These are phyloP conservation scores for Paralichthys olivaceus DNA, from an alignment of 2,113 vertebrate genomes.

Conservation along the genomic window DNA sequence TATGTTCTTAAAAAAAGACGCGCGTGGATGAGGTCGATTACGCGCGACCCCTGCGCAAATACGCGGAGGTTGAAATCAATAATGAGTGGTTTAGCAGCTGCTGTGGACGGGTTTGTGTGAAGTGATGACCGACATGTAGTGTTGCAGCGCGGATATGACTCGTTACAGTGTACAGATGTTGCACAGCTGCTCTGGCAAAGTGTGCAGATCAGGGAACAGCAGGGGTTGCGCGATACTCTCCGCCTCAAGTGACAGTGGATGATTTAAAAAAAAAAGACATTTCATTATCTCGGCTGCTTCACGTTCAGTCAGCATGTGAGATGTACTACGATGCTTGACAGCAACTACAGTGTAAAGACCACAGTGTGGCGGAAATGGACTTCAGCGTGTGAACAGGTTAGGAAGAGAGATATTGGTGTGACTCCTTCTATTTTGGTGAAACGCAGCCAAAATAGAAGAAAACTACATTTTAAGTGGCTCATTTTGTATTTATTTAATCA, in stretches of 20 bases:
- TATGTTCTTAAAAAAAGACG: conserved; percentile 15
- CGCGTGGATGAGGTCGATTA: conserved; percentile 21
- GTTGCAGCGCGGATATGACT: conserved; percentile 16
- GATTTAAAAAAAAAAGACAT: conserved; percentile 1
- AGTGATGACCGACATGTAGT: conserved; percentile 9
- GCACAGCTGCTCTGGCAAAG: conserved; percentile 53
- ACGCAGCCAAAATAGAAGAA: not conserved
- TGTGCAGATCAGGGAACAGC: conserved; percentile 39
- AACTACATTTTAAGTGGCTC: too few species aligned
- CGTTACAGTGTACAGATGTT: conserved; percentile 21
- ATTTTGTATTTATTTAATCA: too few species aligned
- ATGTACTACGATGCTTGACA: not conserved
- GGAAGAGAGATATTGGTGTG: too few species aligned
- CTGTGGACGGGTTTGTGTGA: conserved; percentile 4
- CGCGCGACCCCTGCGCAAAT: conserved; percentile 29
- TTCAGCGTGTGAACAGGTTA: not conserved
- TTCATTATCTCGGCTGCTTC: not conserved
- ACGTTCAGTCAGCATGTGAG: not conserved
- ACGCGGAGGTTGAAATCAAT: not conserved
- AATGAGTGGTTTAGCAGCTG: not conserved
- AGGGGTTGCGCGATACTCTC: not conserved
- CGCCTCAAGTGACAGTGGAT: conserved; percentile 8
- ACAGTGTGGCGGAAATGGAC: not conserved
- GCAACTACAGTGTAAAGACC: not conserved
- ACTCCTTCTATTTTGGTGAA: not conserved